Base-by-base conservation (phyloP, 1,140 invertebrate genomes). In the Sarcophaga bullata region DNA sequence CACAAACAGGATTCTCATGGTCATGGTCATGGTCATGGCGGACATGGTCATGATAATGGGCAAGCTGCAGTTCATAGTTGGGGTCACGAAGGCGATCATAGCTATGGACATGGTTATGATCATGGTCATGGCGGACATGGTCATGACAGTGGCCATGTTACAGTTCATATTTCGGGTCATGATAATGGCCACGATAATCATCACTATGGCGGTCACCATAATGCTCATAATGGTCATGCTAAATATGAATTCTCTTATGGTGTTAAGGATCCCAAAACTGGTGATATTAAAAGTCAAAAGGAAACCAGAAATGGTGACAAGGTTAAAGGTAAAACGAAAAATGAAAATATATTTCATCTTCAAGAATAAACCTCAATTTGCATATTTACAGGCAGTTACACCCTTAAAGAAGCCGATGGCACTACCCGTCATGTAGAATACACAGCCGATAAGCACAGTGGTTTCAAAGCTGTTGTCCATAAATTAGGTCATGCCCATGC, bases 371-470 rank as follows among this genome's bases (percentile, higher is more conserved):
- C 19, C 25, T 37, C 7, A 58, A 54, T 46, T 58, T 11, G 1
- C 17, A 15, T 47, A 62, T 6, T 81, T 81, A 3, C 10, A 81
- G 92, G 91, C 46, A 90, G 91, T 86, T 92, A 92, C 84, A 91
- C 91, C 3, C 85, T 91, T 0, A 87, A 91, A 0, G 91, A 92
- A 82, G 90, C 91, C 0, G 92, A 92, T 82, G 92, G 92, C 9
- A 88, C 89, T 0, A 90, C 90, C 50, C 86, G 91, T 13, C 91
- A 81, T 13, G 93, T 94, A 72, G 91, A 92, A 84, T 94, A 94
- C 86, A 93, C 92, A 0, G 93, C 93, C 6, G 94, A 94, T 85
- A 92, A 93, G 82, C 91, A 92, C 84, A 92, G 91, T 84, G 93
- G 93, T 0, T 88, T 88, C 84, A 88, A 88, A 82, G 88, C 88